These are phyloP conservation scores for Rotaria socialis DNA, from an alignment of 2,888 invertebrate genomes.

Conservation along the genomic window DNA sequence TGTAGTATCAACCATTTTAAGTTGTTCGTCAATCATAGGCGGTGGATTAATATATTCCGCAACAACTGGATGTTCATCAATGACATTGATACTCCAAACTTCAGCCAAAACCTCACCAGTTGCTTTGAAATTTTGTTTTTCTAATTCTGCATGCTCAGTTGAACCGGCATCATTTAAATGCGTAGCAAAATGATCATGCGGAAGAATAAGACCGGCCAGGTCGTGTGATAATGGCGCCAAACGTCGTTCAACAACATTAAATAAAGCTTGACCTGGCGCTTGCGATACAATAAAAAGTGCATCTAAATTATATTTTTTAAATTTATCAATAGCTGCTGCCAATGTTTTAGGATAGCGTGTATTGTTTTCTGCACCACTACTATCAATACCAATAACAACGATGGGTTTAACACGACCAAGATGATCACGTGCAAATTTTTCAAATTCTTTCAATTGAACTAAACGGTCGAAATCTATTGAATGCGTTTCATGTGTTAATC, in stretches of 20 bases:
- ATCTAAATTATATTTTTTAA: constrained; percentile 21
- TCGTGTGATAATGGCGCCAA: constrained; percentile 15
- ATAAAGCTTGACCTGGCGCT: constrained; percentile 29
- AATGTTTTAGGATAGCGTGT: neutral
- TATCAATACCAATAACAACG: neutral
- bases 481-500: neutral
- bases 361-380: neutral
- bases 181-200: constrained; percentile 35
- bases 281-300: neutral
- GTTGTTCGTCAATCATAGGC: neutral
- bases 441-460: neutral
- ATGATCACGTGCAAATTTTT: constrained; percentile 23
- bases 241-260: constrained; percentile 32
- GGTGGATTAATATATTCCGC: constrained; percentile 15
- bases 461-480: neutral
- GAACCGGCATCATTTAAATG: neutral
- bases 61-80: constrained; percentile 30
- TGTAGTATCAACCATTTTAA: neutral
- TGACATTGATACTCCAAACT: constrained; percentile 23
- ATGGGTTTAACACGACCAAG: neutral
- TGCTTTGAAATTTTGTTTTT: neutral
- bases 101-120: constrained; percentile 11
- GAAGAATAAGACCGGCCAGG: constrained; percentile 20
- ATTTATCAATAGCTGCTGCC: neutral
- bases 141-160: constrained; percentile 20